These are phyloP conservation scores for Onychorhynchus coronatus DNA, from an alignment of 2,113 vertebrate species.

Conservation along the genomic window DNA sequence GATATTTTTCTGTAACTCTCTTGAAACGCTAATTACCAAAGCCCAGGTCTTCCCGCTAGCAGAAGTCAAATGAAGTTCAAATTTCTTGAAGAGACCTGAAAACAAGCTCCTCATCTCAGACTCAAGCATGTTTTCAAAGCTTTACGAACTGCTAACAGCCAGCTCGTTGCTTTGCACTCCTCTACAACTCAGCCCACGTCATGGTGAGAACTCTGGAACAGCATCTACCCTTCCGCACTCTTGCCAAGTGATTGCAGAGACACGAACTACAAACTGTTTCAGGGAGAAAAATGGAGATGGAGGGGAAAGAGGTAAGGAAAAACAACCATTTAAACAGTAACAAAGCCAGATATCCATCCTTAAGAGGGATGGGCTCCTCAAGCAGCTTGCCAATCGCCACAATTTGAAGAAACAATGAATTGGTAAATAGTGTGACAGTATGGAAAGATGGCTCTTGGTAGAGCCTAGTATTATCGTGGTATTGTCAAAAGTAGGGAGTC, in stretches of 20 bases:
- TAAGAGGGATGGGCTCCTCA: not conserved
- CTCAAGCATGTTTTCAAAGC: not conserved
- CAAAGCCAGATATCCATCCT: not conserved
- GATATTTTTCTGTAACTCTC: not conserved
- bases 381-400: not conserved
- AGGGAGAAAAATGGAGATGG: not conserved
- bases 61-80: not conserved
- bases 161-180: not conserved
- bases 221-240: not conserved
- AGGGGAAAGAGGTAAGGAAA: not conserved
- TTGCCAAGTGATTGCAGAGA: not conserved
- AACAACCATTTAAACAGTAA: not conserved
- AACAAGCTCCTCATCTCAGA: not conserved
- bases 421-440: accelerated
- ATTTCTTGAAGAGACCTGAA: not conserved
- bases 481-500: not conserved
- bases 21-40: not conserved
- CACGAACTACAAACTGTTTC: not conserved
- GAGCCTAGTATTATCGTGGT: not conserved
- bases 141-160: not conserved
- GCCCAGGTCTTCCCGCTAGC: not conserved
- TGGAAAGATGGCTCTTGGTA: not conserved
- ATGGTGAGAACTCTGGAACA: not conserved
- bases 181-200: not conserved
- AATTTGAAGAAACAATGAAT: not conserved